Evolutionary conservation across 2,888 invertebrate genomes (phyloP).

Genomic region (Parnassius mnemosyne): DNA sequence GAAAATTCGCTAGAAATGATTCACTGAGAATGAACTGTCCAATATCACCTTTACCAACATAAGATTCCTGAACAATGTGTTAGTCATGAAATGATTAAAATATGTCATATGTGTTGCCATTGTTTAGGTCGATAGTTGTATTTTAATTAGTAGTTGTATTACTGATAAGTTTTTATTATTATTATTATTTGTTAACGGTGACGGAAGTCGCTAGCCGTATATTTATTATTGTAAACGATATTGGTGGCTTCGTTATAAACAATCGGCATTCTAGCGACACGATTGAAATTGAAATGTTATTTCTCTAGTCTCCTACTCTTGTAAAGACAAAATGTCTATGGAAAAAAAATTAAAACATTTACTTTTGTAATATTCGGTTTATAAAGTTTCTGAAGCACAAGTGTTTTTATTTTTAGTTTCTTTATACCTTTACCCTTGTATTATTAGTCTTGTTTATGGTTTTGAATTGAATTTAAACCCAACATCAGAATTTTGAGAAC

Average conservation of each 20-base stretch:
- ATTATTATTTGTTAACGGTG: constrained; percentile 35
- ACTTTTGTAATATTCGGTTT: constrained; percentile 74
- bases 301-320: constrained; percentile 78
- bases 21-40: no score
- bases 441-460: no score
- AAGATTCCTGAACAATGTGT: constrained; percentile 62
- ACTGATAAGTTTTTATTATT: constrained; percentile 24
- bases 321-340: constrained; percentile 75
- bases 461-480: no score
- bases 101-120: constrained; percentile 74
- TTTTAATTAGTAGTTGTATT: constrained; percentile 25
- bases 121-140: constrained; percentile 59
- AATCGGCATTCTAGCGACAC: constrained; percentile 61
- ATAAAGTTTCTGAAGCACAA: constrained; percentile 72
- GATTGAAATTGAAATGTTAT: constrained; percentile 72
- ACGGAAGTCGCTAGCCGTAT: constrained; percentile 37
- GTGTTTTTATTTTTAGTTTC: constrained; percentile 46
- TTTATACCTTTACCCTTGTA: neutral
- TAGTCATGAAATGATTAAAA: constrained; percentile 63
- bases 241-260: constrained; percentile 55
- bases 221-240: constrained; percentile 36
- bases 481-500: no score
- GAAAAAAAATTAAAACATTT: constrained; percentile 55
- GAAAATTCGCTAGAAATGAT: no score
- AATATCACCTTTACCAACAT: constrained; percentile 18